Evolutionary conservation across 2,797 vertebrate species (phyloP).

Genomic region (Atherinosoma microstoma): DNA sequence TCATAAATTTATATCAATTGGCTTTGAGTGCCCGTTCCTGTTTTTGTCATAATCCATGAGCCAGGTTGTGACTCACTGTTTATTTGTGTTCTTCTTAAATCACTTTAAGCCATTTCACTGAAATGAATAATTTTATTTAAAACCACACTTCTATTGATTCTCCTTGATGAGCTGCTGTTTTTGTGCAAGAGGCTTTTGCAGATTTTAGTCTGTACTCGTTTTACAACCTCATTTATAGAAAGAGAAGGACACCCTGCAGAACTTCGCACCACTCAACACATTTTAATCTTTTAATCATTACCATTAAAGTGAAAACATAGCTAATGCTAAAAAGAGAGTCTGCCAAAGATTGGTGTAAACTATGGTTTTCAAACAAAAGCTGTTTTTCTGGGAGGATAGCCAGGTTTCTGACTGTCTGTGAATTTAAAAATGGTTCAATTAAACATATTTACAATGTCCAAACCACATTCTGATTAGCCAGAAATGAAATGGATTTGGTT

Average conservation of each 20-base stretch:
- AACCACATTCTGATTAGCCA: not conserved
- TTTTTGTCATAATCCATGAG: too few species aligned
- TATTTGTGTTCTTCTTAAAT: not conserved
- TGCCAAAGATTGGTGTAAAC: not conserved
- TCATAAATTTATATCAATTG: too few species aligned
- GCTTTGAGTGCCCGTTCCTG: too few species aligned
- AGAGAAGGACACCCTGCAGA: conserved; percentile 13
- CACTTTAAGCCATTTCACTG: not conserved
- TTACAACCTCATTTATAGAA: conserved; percentile 2
- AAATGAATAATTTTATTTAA: not conserved
- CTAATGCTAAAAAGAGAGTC: not conserved
- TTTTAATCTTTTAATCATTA: conserved; percentile 22
- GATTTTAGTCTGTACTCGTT: conserved; percentile 2
- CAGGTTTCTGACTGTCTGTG: not conserved
- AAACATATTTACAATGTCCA: conserved; percentile 1
- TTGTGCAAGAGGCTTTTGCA: not conserved
- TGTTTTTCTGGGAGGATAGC: not conserved
- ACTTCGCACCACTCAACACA: not conserved
- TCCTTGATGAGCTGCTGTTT: not conserved
- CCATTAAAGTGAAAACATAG: conserved; percentile 3
- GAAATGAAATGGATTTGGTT: conserved; percentile 18
- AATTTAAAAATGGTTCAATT: not conserved
- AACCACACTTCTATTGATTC: not conserved
- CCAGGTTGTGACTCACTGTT: not conserved
- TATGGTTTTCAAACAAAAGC: not conserved